Conservation (phyloP, 2,888 invertebrate genomes). For the Gisinianus flammeolus region DNA sequence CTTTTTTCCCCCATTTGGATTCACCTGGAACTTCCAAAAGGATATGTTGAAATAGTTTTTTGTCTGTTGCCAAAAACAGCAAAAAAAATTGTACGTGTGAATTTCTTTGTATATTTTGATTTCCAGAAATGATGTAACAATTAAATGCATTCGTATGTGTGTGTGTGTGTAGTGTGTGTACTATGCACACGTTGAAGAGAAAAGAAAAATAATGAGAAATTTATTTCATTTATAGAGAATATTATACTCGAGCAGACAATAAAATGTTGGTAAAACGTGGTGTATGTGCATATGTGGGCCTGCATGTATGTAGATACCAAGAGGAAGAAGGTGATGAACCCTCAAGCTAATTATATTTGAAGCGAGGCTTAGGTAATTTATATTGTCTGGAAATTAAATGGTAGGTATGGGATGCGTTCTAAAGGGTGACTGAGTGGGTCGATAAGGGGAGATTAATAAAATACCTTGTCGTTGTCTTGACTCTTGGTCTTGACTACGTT, state of each 20-base stretch:
- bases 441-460: slow-evolving; percentile 23
- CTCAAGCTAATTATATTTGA: slow-evolving; percentile 24
- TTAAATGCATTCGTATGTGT: too few relatives aligned
- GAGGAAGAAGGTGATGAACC: slow-evolving; percentile 27
- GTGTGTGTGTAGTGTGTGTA: too few relatives aligned
- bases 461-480: not conserved
- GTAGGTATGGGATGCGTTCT: not conserved
- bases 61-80: not conserved
- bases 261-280: not conserved
- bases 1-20: too few relatives aligned
- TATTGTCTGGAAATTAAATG: slow-evolving; percentile 25
- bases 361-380: slow-evolving; percentile 24
- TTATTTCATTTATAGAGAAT: not conserved
- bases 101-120: too few relatives aligned
- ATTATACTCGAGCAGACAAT: slow-evolving; percentile 5
- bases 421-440: slow-evolving; percentile 19
- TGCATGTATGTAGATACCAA: not conserved
- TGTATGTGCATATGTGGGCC: not conserved
- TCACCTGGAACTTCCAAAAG: too few relatives aligned
- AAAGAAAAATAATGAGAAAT: slow-evolving; percentile 7
- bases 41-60: too few relatives aligned
- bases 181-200: not conserved
- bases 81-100: not conserved
- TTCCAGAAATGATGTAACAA: too few relatives aligned
- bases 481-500: not conserved